Evolutionary conservation across 2,113 vertebrate species (phyloP).

Genomic region (Datnioides undecimradiatus): DNA sequence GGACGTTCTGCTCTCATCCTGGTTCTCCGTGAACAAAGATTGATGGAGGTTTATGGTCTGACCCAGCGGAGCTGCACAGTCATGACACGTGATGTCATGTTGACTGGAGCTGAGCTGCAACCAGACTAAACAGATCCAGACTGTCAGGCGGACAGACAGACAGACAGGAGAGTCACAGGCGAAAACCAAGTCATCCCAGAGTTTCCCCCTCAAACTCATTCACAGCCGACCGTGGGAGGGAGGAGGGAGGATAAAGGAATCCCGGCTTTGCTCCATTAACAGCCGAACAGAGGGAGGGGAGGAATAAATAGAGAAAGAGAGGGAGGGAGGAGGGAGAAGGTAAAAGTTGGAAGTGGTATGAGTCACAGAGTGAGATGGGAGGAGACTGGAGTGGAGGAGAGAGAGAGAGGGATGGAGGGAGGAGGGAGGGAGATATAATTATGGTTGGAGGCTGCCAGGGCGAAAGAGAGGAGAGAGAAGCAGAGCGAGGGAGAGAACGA

Average conservation of each 20-base stretch:
- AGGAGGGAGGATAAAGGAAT: slow-evolving; percentile 43
- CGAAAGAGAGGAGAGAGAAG: slow-evolving; percentile 58
- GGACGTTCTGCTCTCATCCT: not conserved
- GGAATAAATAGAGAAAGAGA: slow-evolving; percentile 17
- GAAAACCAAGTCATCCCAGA: slow-evolving; percentile 34
- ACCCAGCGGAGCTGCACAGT: not conserved
- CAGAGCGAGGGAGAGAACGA: slow-evolving; percentile 50
- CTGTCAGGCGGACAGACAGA: slow-evolving; percentile 46
- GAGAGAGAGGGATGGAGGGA: slow-evolving; percentile 24
- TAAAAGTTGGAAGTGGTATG: slow-evolving; percentile 63
- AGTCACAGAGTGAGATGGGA: slow-evolving; percentile 62
- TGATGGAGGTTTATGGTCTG: too few species aligned
- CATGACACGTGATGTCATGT: slow-evolving; percentile 26
- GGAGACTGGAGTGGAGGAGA: slow-evolving; percentile 49
- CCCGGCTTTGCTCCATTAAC: slow-evolving; percentile 47
- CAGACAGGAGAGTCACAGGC: slow-evolving; percentile 48
- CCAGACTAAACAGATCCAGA: slow-evolving; percentile 55
- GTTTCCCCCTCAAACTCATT: slow-evolving; percentile 57
- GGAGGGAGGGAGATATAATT: slow-evolving; percentile 66
- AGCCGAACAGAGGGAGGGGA: slow-evolving; percentile 37
- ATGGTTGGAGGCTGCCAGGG: slow-evolving; percentile 67
- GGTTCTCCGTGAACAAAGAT: not conserved
- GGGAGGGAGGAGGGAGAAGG: slow-evolving; percentile 33
- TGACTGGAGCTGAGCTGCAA: slow-evolving; percentile 29
- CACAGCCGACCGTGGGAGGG: slow-evolving; percentile 39